A percentile compares a stretch with the other conserved stretches of the same genome.
These are phyloP conservation scores for Bombycilla garrulus DNA, from an alignment of 2,113 vertebrate species.

Conservation along the genomic window DNA sequence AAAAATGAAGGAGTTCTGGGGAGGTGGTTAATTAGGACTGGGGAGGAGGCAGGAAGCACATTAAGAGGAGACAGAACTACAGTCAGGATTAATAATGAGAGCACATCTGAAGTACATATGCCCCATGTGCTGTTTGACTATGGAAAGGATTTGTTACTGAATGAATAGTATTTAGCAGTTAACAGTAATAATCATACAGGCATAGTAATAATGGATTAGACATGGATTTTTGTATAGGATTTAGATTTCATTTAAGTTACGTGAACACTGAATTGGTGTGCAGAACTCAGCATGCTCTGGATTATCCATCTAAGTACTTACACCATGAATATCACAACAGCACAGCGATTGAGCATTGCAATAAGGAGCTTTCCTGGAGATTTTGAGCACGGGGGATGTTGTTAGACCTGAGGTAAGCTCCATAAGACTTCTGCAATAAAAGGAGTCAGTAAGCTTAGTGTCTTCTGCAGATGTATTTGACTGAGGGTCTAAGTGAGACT, in stretches of 20 bases:
- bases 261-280: neutral
- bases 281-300: neutral
- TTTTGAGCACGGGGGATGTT: neutral
- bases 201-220: conserved; percentile 48
- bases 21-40: neutral
- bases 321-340: neutral
- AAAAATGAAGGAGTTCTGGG: neutral
- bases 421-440: neutral
- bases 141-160: conserved; percentile 3
- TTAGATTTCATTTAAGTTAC: conserved; percentile 34
- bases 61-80: neutral
- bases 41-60: neutral
- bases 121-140: neutral
- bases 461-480: neutral
- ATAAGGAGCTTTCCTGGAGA: conserved; percentile 52
- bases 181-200: conserved; percentile 29
- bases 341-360: neutral
- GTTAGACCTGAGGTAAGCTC: conserved; percentile 18
- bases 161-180: conserved; percentile 31
- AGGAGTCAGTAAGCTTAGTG: conserved; percentile 8
- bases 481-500: neutral
- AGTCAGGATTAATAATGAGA: neutral
- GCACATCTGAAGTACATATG: neutral
- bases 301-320: conserved; percentile 30
- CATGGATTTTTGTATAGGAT: conserved; percentile 45